Evolutionary conservation across 1,140 invertebrate species (phyloP), one percentile per base, ranked within the genome.

Genomic region (Micrasema minimum): DNA sequence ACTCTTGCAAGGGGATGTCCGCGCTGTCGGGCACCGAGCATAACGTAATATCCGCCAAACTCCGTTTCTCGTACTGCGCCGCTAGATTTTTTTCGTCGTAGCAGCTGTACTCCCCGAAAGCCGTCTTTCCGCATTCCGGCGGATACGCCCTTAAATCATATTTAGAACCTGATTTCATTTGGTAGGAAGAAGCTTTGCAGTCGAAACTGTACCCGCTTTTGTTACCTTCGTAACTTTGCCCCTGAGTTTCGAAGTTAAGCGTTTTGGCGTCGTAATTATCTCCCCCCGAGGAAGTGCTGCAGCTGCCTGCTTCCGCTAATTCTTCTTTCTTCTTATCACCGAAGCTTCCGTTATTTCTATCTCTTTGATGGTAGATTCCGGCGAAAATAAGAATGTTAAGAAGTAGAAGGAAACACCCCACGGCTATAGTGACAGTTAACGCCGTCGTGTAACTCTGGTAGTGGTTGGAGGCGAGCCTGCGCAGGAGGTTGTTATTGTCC

Each of bases 361-460:
- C 92, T 7, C 94, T 87, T 79, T 97, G 94, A 77, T 96, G 95
- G 78, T 96, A 97, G 43, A 98, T 95, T 31, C 94, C 95, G 37
- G 94, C 95, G 78, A 98, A 97, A 57, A 98, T 96, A 0, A 98
- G 86, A 6, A 97, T 90, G 80, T 99, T 98, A 1, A 98, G 86
- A 7, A 98, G 87, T 2, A 99, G 85, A 6, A 94, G 84, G 68
- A 93, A 93, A 70, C 92, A 96, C 0, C 96, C 96, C 1, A 98
- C 93, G 0, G 94, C 94, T 62, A 98, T 94, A 0, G 95, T 97
- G 2, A 97, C 91, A n/a, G 92, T 93, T 0, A 97, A 83, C 0
- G 94, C 94, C 0, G 94, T 95, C 0, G 93, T 95, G 80, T 96
- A 96, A 35, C 91, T 93, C 76, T 94, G 92, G 76, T 92, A 93